Evolutionary conservation across 2,797 vertebrate species (phyloP), one percentile per base, ranked within the genome.

Genomic region (Acrossocheilus wenchowensis): DNA sequence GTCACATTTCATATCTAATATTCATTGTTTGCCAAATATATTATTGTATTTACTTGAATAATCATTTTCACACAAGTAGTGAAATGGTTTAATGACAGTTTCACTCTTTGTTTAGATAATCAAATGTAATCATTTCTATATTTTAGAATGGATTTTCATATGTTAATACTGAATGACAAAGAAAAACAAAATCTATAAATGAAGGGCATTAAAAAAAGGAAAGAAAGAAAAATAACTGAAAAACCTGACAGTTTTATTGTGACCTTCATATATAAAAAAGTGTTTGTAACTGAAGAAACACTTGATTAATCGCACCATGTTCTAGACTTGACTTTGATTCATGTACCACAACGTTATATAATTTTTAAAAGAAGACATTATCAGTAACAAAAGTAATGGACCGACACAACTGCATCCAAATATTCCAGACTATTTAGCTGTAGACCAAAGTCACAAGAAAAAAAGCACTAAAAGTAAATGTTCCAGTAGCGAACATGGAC

Each of bases 401-500:
- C 10, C 5, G 21, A 52, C 15, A 10, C 0, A 7, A 75, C 34
- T 66, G 57, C 12, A 69, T 68, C 68, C 45, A 36, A 68, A 39
- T 19, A 74, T 23, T 34, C 12, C 10, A 43, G 50, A n/a, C 6
- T 5, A 83, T 74, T 41, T 66, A 81, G 57, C 48, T 34, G 78
- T 52, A 48, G 19, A 82, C 77, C 26, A 66, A 30, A 52, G 74
- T 41, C 57, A 74, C 39, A 68, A 81, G 43, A 43, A 60, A 89
- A 60, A 34, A 72, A 72, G 39, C 43, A 60, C 6, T 50, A 80
- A 72, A 66, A 73, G 41, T 43, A 83, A 88, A 78, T 79, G 78
- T 84, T 82, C 78, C 87, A 87, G 64, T 73, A 86, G 68, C 60
- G 77, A 82, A 10, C 69, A 36, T 73, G 52, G 64, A 52, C 43